Percentiles rank a stretch among this genome's conserved stretches.
These are phyloP conservation scores for Pandemis corylana DNA, from an alignment of 2,888 invertebrate species.

Conservation along the genomic window DNA sequence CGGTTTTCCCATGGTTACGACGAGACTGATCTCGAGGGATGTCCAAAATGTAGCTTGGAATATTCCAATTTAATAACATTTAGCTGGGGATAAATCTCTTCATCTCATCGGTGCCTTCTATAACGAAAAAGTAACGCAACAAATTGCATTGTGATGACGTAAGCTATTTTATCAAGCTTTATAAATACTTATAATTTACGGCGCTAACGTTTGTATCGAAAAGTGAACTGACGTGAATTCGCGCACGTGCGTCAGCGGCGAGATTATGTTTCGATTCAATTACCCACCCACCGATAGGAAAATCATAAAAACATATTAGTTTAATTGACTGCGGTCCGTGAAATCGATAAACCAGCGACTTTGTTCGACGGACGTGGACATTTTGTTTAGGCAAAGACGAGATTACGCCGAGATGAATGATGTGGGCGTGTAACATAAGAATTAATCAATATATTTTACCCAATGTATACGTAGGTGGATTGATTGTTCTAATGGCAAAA, in stretches of 20 bases:
- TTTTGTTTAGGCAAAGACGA: conserved; percentile 15
- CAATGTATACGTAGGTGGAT: conserved; percentile 25
- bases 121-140: neutral
- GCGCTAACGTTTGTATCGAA: conserved; percentile 14
- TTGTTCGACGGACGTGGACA: conserved; percentile 13
- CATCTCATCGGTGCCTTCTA: neutral
- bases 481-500: neutral
- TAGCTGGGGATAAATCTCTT: neutral
- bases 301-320: conserved; percentile 66
- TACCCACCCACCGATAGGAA: conserved; percentile 59
- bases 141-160: conserved; percentile 12
- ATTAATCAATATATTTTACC: conserved; percentile 27
- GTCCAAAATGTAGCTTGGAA: neutral
- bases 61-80: conserved; percentile 4
- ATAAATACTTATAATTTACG: conserved; percentile 1
- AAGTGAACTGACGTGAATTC: conserved; percentile 36
- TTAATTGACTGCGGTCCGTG: conserved; percentile 60
- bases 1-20: conserved; percentile 17
- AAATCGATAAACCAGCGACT: conserved; percentile 49
- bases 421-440: conserved; percentile 25
- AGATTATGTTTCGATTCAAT: conserved; percentile 45
- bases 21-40: neutral
- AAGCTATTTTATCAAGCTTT: conserved; percentile 13
- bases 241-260: conserved; percentile 40
- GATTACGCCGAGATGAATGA: conserved; percentile 26